Percentiles rank a stretch among this genome's conserved stretches.
Evolutionary conservation across 2,888 invertebrate genomes (phyloP).

Genomic region (Tetropium fuscum): DNA sequence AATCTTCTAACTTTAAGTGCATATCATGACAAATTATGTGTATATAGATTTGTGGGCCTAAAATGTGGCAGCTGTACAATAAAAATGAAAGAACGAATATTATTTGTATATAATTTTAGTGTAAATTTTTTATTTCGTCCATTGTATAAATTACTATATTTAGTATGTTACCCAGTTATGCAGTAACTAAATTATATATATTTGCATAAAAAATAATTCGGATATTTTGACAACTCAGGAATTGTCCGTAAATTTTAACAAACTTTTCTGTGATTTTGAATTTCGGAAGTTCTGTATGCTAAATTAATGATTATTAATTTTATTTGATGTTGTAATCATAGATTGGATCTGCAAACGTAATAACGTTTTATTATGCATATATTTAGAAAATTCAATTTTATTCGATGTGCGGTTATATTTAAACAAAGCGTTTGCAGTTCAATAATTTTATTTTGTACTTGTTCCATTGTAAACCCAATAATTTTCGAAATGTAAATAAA

Average conservation of each 20-base stretch:
- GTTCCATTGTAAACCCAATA: constrained; percentile 35
- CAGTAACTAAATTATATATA: neutral
- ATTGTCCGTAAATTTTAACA: neutral
- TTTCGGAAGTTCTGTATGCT: constrained; percentile 15
- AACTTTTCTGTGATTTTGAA: constrained; percentile 17
- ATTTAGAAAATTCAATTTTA: neutral
- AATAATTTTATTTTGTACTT: constrained; percentile 34
- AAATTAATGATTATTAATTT: neutral
- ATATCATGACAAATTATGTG: constrained; percentile 18
- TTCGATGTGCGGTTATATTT: constrained; percentile 23
- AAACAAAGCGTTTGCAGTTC: constrained; percentile 35
- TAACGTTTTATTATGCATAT: neutral
- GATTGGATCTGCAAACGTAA: constrained; percentile 7
- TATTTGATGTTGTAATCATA: constrained; percentile 21
- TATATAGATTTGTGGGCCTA: constrained; percentile 33
- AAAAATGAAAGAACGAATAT: constrained; percentile 18
- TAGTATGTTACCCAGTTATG: neutral
- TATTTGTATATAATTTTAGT: constrained; percentile 3
- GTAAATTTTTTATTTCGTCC: neutral
- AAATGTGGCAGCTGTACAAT: constrained; percentile 36
- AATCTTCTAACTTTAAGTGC: neutral
- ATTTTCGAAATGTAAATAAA: constrained; percentile 42
- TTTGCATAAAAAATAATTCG: neutral
- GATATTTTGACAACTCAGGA: constrained; percentile 6
- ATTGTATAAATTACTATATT: constrained; percentile 20